A percentile compares a stretch with the other conserved stretches of the same genome.
Evolutionary conservation across 2,113 vertebrate genomes (phyloP).

Genomic region (Anhinga anhinga): DNA sequence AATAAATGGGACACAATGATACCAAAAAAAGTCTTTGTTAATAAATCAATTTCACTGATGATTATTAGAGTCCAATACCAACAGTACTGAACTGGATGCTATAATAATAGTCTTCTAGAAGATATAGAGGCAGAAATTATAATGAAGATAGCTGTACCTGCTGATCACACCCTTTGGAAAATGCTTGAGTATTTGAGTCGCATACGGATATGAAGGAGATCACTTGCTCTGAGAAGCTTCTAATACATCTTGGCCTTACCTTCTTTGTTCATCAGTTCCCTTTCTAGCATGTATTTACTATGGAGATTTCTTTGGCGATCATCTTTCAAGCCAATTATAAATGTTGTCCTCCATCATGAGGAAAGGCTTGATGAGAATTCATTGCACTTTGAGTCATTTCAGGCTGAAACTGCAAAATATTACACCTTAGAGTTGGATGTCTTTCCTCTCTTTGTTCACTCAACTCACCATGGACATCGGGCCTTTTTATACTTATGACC

Average conservation of each 20-base stretch:
- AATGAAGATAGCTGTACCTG: neutral
- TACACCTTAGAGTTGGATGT: neutral
- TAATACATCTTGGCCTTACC: neutral
- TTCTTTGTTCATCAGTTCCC: neutral
- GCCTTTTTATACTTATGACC: neutral
- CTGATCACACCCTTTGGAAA: neutral
- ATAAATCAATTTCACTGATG: neutral
- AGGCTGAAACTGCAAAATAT: neutral
- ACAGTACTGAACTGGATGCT: neutral
- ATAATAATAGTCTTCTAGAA: neutral
- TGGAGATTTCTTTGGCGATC: neutral
- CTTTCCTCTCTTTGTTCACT: neutral
- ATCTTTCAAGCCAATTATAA: neutral
- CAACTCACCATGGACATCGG: neutral
- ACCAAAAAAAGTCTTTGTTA: neutral
- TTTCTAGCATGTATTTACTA: neutral
- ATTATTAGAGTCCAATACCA: neutral
- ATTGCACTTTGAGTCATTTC: neutral
- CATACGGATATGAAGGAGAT: neutral
- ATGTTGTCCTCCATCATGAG: neutral
- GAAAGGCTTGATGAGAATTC: neutral
- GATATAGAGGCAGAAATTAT: neutral
- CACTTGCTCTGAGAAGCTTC: neutral
- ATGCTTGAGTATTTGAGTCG: neutral
- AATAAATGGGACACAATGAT: neutral